Conservation (phyloP, 2,888 invertebrate genomes). For the Calephelis perditalis region DNA sequence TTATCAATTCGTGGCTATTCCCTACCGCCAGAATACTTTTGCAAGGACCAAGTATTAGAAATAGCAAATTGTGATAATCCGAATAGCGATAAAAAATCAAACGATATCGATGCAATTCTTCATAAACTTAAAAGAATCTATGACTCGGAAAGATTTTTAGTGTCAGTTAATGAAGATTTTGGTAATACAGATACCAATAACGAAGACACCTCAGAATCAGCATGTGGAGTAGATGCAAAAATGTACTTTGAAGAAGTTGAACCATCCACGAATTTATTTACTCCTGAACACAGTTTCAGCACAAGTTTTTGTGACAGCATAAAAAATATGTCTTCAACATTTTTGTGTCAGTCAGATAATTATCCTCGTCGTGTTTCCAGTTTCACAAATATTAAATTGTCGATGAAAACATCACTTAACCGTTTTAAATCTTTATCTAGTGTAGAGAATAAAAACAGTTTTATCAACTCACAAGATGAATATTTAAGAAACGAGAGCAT, state of each 20-base stretch:
- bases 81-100: constrained; percentile 39
- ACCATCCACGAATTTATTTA: constrained; percentile 40
- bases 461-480: constrained; percentile 33
- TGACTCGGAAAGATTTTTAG: constrained; percentile 41
- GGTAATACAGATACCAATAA: constrained; percentile 22
- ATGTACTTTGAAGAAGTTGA: constrained; percentile 41
- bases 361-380: constrained; percentile 31
- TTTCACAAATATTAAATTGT: constrained; percentile 34
- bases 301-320: constrained; percentile 23
- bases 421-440: constrained; percentile 22
- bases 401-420: constrained; percentile 33
- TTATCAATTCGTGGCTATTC: constrained; percentile 46
- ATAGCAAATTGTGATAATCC: constrained; percentile 38
- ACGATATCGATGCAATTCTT: constrained; percentile 40
- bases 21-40: constrained; percentile 56
- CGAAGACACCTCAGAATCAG: constrained; percentile 36
- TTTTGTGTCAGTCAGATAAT: constrained; percentile 19
- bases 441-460: constrained; percentile 30
- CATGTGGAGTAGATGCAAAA: constrained; percentile 37
- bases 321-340: constrained; percentile 17
- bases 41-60: constrained; percentile 46
- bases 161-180: constrained; percentile 39
- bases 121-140: constrained; percentile 43
- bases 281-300: constrained; percentile 11
- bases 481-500: constrained; percentile 27